A percentile compares a stretch with the other conserved stretches of the same genome.
Conservation (phyloP, 2,113 vertebrate genomes). For the Uropsilus gracilis region DNA sequence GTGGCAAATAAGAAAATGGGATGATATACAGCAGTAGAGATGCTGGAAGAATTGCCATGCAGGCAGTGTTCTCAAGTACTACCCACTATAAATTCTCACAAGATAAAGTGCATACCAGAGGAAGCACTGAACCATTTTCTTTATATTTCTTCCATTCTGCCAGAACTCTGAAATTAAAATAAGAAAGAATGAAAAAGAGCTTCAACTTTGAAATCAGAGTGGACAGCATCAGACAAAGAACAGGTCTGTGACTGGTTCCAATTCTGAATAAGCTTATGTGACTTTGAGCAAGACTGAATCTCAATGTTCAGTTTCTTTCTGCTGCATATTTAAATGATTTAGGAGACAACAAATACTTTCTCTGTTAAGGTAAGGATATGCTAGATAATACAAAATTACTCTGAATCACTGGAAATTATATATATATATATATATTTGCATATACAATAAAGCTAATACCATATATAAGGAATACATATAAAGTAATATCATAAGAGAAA, state of each 20-base stretch:
- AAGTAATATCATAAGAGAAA: neutral
- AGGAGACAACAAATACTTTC: neutral
- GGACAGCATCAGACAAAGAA: neutral
- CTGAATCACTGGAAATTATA: neutral
- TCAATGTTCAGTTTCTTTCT: neutral
- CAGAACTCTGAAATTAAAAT: constrained; percentile 53
- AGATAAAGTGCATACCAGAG: constrained; percentile 28
- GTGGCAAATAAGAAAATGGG: constrained; percentile 23
- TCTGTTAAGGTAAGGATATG: neutral
- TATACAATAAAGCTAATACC: neutral
- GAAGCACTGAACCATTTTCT: constrained; percentile 31
- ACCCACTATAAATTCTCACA: constrained; percentile 54
- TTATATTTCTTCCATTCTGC: constrained; percentile 20
- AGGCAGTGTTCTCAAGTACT: neutral
- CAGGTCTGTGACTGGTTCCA: neutral
- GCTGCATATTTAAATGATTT: neutral
- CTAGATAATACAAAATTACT: neutral
- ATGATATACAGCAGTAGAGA: neutral
- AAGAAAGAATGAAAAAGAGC: neutral
- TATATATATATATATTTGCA: neutral
- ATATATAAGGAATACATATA: neutral
- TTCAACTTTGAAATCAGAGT: constrained; percentile 4
- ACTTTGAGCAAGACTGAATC: neutral
- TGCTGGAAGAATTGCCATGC: neutral
- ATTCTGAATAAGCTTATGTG: neutral